These are phyloP conservation scores for Otus scops DNA, from an alignment of 2,797 vertebrate species.

Conservation along the genomic window DNA sequence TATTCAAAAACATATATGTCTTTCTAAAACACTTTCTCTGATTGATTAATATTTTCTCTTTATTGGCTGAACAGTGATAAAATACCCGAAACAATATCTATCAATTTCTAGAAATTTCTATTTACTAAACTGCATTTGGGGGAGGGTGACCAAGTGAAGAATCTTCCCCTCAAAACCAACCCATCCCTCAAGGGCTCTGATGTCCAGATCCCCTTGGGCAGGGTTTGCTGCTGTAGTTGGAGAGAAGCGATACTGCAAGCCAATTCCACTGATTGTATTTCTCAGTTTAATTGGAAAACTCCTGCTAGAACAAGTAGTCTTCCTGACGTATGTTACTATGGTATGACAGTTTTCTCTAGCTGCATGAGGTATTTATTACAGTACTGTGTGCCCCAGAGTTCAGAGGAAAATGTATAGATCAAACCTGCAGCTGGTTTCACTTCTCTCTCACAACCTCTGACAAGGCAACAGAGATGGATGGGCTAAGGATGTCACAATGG, in stretches of 20 bases:
- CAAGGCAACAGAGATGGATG: neutral
- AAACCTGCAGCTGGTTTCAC: neutral
- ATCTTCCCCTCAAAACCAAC: neutral
- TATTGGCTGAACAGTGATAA: neutral
- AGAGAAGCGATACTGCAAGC: neutral
- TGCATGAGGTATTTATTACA: neutral
- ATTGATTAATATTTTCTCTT: neutral
- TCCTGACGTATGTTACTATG: neutral
- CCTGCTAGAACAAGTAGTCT: neutral
- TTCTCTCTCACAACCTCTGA: neutral
- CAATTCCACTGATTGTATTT: fast-evolving
- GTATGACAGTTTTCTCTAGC: neutral
- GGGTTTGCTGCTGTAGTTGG: neutral
- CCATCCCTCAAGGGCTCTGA: fast-evolving
- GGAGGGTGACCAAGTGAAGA: neutral
- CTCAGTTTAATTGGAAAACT: neutral
- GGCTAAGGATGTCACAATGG: neutral
- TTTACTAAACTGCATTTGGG: neutral
- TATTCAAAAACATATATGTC: neutral
- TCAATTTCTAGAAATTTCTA: neutral
- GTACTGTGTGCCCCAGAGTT: neutral
- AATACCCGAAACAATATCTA: neutral
- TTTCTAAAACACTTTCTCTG: neutral
- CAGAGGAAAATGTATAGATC: neutral
- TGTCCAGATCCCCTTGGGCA: neutral